Conservation (phyloP, 2,888 invertebrate genomes). For the Spilosoma lubricipeda region DNA sequence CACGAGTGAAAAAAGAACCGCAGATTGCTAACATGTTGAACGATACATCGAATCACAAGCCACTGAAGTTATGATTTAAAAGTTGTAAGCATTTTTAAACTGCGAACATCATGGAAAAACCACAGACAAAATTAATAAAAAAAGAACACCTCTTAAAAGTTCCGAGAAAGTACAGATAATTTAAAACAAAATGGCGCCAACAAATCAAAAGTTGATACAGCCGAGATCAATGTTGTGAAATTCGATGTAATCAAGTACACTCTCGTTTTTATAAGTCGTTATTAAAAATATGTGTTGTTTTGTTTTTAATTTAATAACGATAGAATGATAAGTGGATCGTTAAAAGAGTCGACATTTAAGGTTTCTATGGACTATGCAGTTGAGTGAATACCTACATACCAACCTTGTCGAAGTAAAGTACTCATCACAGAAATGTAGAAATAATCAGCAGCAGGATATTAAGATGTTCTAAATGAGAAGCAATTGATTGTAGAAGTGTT, state of each 20-base stretch:
- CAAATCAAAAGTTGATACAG: conserved; percentile 13
- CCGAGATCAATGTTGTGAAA: conserved; percentile 10
- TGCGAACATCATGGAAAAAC: neutral
- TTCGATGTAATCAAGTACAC: conserved; percentile 7
- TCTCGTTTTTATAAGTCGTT: conserved; percentile 1
- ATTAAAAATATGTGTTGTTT: neutral
- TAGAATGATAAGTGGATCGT: neutral
- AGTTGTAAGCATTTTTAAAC: neutral
- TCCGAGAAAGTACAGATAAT: conserved; percentile 10
- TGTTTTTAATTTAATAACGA: neutral
- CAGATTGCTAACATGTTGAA: conserved; percentile 11
- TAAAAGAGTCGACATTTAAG: neutral
- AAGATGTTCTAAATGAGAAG: neutral
- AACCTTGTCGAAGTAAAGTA: neutral
- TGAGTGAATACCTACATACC: neutral
- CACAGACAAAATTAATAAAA: neutral
- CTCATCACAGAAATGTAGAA: neutral
- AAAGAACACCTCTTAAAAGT: conserved; percentile 6
- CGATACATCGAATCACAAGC: conserved; percentile 1
- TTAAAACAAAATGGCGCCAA: conserved; percentile 10
- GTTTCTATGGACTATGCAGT: neutral
- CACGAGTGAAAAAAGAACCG: conserved; percentile 34
- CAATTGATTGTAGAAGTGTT: neutral
- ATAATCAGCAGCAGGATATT: neutral
- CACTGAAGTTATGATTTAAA: conserved; percentile 4